Evolutionary conservation across 2,888 invertebrate genomes (phyloP).

Genomic region (Napeogenes inachia): DNA sequence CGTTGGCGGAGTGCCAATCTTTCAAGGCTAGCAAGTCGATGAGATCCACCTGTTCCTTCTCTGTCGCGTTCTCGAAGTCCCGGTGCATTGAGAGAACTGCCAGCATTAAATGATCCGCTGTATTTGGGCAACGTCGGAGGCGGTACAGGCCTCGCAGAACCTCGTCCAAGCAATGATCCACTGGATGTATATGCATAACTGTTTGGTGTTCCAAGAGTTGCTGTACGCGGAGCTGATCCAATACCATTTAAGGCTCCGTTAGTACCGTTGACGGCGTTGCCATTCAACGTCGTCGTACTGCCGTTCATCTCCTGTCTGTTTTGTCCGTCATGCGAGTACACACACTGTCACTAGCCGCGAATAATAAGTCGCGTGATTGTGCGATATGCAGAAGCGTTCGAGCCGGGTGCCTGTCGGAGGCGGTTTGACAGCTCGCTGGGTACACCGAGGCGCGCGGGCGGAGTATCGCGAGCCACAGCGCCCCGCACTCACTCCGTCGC

Average conservation of each 20-base stretch:
- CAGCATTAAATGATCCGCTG: conserved; percentile 86
- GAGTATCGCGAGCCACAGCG: conserved; percentile 47
- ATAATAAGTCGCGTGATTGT: conserved; percentile 58
- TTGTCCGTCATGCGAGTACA: conserved; percentile 67
- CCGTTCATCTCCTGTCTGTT: conserved; percentile 71
- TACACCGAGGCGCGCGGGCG: conserved; percentile 59
- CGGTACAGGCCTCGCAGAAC: conserved; percentile 83
- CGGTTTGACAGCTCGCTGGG: conserved; percentile 74
- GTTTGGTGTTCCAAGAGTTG: conserved; percentile 75
- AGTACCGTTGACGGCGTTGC: conserved; percentile 70
- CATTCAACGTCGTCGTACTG: conserved; percentile 74
- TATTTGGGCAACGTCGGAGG: conserved; percentile 89
- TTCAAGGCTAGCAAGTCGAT: conserved; percentile 88
- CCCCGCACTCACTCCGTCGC: conserved; percentile 42
- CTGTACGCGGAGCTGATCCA: conserved; percentile 68
- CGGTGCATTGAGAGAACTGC: conserved; percentile 73
- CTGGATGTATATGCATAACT: conserved; percentile 81
- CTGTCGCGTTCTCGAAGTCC: conserved; percentile 80
- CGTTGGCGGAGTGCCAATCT: conserved; percentile 88
- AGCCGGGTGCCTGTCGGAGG: conserved; percentile 73
- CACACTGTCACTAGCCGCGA: conserved; percentile 67
- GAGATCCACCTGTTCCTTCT: conserved; percentile 85
- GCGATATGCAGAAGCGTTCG: conserved; percentile 66
- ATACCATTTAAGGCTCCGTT: conserved; percentile 67
- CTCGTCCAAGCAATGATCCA: conserved; percentile 78